Evolutionary conservation across 2,797 vertebrate genomes (phyloP).

Genomic region (Chelon labrosus): DNA sequence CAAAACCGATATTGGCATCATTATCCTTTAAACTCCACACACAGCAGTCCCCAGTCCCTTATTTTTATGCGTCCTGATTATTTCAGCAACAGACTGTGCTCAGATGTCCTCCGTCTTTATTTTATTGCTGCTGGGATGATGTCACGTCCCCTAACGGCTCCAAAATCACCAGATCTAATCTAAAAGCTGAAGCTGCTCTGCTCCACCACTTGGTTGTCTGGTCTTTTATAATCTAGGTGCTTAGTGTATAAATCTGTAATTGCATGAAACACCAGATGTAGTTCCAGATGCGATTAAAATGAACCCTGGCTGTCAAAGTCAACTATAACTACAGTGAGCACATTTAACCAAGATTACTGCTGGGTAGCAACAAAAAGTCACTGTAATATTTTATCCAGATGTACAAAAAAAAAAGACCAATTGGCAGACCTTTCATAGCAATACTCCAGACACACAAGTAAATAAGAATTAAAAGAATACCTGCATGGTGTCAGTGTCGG

Average conservation of each 20-base stretch:
- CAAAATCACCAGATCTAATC: constrained; percentile 43
- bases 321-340: constrained; percentile 37
- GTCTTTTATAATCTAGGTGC: constrained; percentile 53
- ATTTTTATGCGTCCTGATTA: neutral
- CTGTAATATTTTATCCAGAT: constrained; percentile 17
- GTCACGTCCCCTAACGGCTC: constrained; percentile 12
- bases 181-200: constrained; percentile 26
- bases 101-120: constrained; percentile 5
- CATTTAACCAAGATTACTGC: constrained; percentile 12
- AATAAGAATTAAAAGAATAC: constrained; percentile 10
- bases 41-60: neutral
- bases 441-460: neutral
- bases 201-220: constrained; percentile 26
- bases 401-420: neutral
- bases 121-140: constrained; percentile 35
- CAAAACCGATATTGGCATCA: neutral
- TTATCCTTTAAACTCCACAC: constrained; percentile 1
- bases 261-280: constrained; percentile 64
- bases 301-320: constrained; percentile 27
- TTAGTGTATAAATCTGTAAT: constrained; percentile 47
- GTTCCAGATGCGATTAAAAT: constrained; percentile 66
- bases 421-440: constrained; percentile 2
- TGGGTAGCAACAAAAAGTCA: neutral
- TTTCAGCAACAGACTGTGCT: constrained; percentile 29
- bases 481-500: neutral